Conservation (phyloP, 2,888 invertebrate species). For the Gymnosoma rotundatum region DNA sequence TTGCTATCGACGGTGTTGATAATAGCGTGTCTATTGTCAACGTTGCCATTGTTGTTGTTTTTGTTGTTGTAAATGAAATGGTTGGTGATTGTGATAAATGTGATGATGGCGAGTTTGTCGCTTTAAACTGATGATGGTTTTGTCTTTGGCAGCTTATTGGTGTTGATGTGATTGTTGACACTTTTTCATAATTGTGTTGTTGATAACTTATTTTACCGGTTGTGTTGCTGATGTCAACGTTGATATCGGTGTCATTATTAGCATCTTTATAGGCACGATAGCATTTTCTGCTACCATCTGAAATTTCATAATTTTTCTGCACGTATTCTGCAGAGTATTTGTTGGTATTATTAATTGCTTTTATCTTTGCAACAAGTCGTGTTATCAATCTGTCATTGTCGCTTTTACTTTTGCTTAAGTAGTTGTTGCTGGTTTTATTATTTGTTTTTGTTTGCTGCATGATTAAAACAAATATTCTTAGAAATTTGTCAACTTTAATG, state of each 20-base stretch:
- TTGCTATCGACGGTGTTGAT: conserved; percentile 47
- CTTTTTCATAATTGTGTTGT: conserved; percentile 76
- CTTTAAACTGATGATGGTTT: conserved; percentile 70
- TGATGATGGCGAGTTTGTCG: conserved; percentile 43
- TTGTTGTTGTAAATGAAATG: conserved; percentile 3
- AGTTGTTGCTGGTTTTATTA: conserved; percentile 70
- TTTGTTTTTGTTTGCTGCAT: conserved; percentile 73
- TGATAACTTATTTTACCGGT: conserved; percentile 70
- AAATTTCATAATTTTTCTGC: neutral
- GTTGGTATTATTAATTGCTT: conserved; percentile 35
- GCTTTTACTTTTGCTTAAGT: conserved; percentile 58
- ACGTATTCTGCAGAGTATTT: conserved; percentile 35
- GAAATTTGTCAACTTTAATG: conserved; percentile 46
- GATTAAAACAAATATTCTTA: conserved; percentile 59
- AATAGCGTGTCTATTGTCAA: neutral
- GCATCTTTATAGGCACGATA: conserved; percentile 51
- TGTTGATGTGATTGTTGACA: conserved; percentile 75
- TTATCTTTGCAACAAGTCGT: conserved; percentile 34
- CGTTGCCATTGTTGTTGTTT: neutral
- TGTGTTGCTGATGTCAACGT: conserved; percentile 72
- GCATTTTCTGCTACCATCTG: conserved; percentile 30
- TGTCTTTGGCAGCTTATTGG: conserved; percentile 61
- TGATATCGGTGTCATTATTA: conserved; percentile 56
- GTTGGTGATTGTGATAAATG: conserved; percentile 38
- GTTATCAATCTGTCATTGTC: conserved; percentile 33